phyloP scores from a whole-genome alignment of 2,797 vertebrate genomes.

The Eutrigla gurnardus region DNA sequence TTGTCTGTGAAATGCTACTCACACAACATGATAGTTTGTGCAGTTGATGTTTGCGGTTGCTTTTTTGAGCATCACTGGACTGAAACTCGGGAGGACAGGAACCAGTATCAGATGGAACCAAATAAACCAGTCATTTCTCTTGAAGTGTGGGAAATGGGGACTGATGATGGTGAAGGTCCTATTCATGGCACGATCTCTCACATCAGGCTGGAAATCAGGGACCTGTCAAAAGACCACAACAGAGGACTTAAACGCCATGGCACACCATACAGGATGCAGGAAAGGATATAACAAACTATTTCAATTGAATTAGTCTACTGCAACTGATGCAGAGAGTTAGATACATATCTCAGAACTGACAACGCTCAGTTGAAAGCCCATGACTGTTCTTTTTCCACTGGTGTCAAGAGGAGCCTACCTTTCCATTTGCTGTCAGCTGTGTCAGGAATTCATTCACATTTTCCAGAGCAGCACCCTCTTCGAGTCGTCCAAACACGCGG shows the following conservation, averaged over 20 bases:
- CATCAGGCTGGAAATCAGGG: constrained; percentile 40
- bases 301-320: background rate
- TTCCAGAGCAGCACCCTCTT: constrained; percentile 43
- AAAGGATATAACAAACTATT: background rate
- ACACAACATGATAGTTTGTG: constrained; percentile 68
- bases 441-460: constrained; percentile 61
- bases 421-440: constrained; percentile 19
- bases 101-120: constrained; percentile 59
- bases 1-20: constrained; percentile 25
- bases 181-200: constrained; percentile 61
- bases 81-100: constrained; percentile 63
- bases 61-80: constrained; percentile 53
- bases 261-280: background rate
- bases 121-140: constrained; percentile 1
- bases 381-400: background rate
- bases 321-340: background rate
- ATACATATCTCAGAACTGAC: background rate
- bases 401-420: constrained; percentile 33
- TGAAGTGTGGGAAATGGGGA: background rate
- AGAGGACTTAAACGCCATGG: background rate
- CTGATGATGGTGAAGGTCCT: constrained; percentile 58
- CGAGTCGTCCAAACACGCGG: constrained; percentile 56
- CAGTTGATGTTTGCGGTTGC: constrained; percentile 47
- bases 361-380: background rate
- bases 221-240: constrained; percentile 34